phyloP scores from a whole-genome alignment of 1,140 invertebrate genomes.

The Anagrus nilaparvatae region DNA sequence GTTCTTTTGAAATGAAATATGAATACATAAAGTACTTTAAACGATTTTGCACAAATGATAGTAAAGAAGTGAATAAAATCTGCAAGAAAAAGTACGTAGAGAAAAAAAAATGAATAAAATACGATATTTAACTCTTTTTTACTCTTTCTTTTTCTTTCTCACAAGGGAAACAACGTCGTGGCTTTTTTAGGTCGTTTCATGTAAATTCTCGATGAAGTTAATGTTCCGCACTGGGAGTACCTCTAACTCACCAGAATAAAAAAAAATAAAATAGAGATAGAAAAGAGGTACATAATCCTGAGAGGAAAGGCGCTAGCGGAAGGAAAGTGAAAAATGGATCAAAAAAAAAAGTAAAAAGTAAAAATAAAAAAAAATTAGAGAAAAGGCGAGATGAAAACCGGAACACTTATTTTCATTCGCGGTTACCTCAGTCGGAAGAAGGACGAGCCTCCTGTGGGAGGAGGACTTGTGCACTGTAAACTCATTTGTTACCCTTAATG shows the following conservation, averaged over 20 bases:
- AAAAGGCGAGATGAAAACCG: constrained; percentile 15
- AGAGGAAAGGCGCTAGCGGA: background rate
- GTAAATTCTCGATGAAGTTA: constrained; percentile 25
- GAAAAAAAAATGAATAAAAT: too few species aligned
- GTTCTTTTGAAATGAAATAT: too few species aligned
- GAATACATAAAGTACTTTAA: too few species aligned
- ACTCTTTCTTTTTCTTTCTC: too few species aligned
- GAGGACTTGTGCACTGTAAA: constrained; percentile 16
- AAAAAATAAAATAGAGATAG: too few species aligned
- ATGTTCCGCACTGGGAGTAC: constrained; percentile 12
- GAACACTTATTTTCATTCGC: constrained; percentile 38
- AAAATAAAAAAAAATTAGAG: constrained; percentile 13
- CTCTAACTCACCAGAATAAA: constrained; percentile 8
- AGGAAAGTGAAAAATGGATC: constrained; percentile 5
- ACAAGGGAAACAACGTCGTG: too few species aligned
- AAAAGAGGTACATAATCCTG: background rate
- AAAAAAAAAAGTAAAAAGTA: constrained; percentile 9
- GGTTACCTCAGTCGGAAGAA: constrained; percentile 30
- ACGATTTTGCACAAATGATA: too few species aligned
- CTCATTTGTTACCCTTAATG: constrained; percentile 41
- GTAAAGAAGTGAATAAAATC: too few species aligned
- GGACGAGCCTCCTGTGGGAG: constrained; percentile 36
- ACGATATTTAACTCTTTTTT: too few species aligned
- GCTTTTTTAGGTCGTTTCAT: too few species aligned
- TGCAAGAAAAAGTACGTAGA: too few species aligned